Evolutionary conservation across 2,888 invertebrate genomes (phyloP).

Genomic region (Trileptium ribeirensis): DNA sequence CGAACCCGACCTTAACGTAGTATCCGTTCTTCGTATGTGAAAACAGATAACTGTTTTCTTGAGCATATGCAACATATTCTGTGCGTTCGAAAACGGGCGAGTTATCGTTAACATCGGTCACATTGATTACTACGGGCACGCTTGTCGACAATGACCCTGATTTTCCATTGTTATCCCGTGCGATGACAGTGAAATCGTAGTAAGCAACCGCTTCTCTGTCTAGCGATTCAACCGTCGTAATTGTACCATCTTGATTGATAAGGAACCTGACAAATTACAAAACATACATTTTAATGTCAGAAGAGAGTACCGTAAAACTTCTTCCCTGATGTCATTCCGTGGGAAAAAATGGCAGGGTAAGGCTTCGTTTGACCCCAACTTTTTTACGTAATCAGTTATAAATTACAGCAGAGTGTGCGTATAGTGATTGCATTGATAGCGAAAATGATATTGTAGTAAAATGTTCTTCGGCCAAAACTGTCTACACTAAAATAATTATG

Average conservation of each 20-base stretch:
- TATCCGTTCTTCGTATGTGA: conserved; percentile 5
- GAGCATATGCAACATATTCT: conserved; percentile 23
- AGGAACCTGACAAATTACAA: conserved; percentile 19
- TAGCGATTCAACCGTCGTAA: conserved; percentile 46
- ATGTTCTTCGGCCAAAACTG: too few species aligned
- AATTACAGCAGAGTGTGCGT: too few species aligned
- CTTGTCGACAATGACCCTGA: conserved; percentile 70
- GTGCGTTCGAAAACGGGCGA: conserved; percentile 29
- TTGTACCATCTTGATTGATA: conserved; percentile 45
- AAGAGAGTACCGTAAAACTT: too few species aligned
- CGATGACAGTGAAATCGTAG: conserved; percentile 79
- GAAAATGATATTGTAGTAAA: too few species aligned
- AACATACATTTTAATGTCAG: too few species aligned
- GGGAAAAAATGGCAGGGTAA: too few species aligned
- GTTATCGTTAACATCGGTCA: conserved; percentile 64
- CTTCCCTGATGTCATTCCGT: too few species aligned
- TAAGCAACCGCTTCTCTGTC: conserved; percentile 75
- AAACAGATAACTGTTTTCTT: conserved; percentile 20
- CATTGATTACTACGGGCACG: conserved; percentile 75
- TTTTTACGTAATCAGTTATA: too few species aligned
- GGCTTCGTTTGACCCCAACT: too few species aligned
- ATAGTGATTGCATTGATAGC: too few species aligned
- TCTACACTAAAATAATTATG: too few species aligned
- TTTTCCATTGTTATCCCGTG: conserved; percentile 65
- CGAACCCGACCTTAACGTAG: conserved; percentile 16